These are phyloP conservation scores for Drosophila aff. DNA, from an alignment of 1,140 invertebrate genomes.

Conservation along the genomic window DNA sequence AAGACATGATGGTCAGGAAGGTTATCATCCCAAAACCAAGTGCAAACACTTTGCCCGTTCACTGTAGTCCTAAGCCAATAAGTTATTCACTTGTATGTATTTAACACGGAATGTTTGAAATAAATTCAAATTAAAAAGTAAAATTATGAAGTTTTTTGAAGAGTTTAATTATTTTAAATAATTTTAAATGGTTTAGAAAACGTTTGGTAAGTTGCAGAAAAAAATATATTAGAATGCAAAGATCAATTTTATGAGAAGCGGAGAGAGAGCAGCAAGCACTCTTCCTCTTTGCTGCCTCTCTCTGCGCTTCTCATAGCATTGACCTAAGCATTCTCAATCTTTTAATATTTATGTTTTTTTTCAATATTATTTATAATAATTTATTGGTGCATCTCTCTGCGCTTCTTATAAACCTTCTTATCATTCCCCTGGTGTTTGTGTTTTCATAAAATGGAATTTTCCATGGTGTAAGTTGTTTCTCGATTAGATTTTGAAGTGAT, in stretches of 20 bases:
- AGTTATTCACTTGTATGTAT: slow-evolving; percentile 54
- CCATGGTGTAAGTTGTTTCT: neutral
- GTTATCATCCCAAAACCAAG: slow-evolving; percentile 30
- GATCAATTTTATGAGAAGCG: neutral
- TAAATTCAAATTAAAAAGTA: slow-evolving; percentile 37
- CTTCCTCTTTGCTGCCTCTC: neutral
- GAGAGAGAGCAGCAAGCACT: neutral
- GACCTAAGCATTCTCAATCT: no score
- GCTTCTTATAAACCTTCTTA: neutral
- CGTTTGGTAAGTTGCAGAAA: neutral
- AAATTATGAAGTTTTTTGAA: neutral
- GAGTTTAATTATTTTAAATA: neutral
- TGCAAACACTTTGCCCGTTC: slow-evolving; percentile 49
- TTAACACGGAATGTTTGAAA: slow-evolving; percentile 31
- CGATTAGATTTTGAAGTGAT: neutral
- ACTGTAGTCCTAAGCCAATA: slow-evolving; percentile 46
- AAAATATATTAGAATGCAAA: no score
- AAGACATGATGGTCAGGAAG: neutral
- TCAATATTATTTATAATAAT: no score
- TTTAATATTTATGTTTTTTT: no score
- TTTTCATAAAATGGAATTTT: no score
- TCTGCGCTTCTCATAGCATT: no score
- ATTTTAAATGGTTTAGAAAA: neutral
- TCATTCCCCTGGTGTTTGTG: neutral
- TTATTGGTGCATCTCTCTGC: neutral